These are phyloP conservation scores for Podarcis muralis DNA, from an alignment of 2,113 vertebrate species.

Conservation along the genomic window DNA sequence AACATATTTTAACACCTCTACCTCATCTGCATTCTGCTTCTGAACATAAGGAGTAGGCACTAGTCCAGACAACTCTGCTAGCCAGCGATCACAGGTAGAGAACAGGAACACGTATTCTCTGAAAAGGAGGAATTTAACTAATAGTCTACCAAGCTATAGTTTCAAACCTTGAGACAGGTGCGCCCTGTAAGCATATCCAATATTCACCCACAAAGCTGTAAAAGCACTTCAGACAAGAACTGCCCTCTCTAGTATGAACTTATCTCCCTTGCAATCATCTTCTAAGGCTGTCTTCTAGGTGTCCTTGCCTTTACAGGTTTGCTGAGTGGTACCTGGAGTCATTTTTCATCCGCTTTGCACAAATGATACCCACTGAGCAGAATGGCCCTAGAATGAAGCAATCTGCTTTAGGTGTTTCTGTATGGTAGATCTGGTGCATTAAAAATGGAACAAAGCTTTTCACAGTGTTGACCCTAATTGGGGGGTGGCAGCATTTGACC, in stretches of 20 bases:
- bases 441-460: not conserved
- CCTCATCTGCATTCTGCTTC: slow-evolving; percentile 58
- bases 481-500: not conserved
- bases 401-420: too few relatives aligned
- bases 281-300: too few relatives aligned
- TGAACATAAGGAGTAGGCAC: slow-evolving; percentile 48
- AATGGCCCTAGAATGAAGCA: not conserved
- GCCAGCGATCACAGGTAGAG: slow-evolving; percentile 51
- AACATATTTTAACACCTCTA: slow-evolving; percentile 71
- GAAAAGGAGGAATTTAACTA: slow-evolving; percentile 53
- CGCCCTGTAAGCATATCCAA: not conserved
- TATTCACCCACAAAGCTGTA: not conserved
- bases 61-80: slow-evolving; percentile 53
- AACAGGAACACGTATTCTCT: slow-evolving; percentile 16
- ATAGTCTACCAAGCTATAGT: not conserved
- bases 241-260: not conserved
- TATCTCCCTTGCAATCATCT: not conserved
- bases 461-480: not conserved
- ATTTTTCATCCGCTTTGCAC: not conserved
- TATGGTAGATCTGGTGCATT: not conserved
- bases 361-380: not conserved
- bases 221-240: not conserved
- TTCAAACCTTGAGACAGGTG: not conserved
- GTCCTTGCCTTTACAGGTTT: not conserved
- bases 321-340: not conserved